Base-by-base conservation (phyloP, 2,113 vertebrate genomes). In the Hystrix brachyura region DNA sequence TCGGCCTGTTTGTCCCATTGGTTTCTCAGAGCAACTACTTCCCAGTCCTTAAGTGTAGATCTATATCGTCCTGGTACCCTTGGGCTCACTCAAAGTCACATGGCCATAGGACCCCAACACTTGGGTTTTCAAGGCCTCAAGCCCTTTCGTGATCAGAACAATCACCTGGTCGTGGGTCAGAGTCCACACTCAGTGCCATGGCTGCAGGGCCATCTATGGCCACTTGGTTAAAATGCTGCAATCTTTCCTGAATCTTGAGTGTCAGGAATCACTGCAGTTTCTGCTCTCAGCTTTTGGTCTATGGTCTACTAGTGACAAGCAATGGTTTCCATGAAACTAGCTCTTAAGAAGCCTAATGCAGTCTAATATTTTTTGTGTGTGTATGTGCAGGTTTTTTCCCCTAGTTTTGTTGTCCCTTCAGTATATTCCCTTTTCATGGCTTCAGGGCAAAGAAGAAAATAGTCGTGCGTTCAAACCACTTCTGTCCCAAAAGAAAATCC, bases 401-500 rank as follows among this genome's bases (percentile, higher is more conserved):
- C 17, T 21, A 25, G 1, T 65, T 65, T 87, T 91, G 15, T 92
- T 89, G 34, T 69, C 60, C 46, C 91, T 95, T 93, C 43, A 46
- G 69, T 93, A 84, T 80, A 64, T 2, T 83, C 53, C n/a, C 60
- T 78, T 76, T 85, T 69, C 46, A 55, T 72, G 38, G 57, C 91
- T 96, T 89, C 32, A 21, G 65, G 55, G 51, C 23, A 93, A 83
- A 95, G 32, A 85, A 86, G 65, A 74, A 90, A 72, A 59, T 34
- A 79, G 62, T 53, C 23, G 4, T 4, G 3, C 25, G 13, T 71
- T 55, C 60, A 82, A 85, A 74, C 7, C 60, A 64, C 32, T 87
- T n/a, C n/a, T 79, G 10, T 95, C 51, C 71, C n/a, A 25, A 27
- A 8, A 86, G 94, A 90, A 94, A 82, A 78, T n/a, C 38, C 27